Conservation (phyloP, 2,888 invertebrate species). For the Minunthozetes semirufus region DNA sequence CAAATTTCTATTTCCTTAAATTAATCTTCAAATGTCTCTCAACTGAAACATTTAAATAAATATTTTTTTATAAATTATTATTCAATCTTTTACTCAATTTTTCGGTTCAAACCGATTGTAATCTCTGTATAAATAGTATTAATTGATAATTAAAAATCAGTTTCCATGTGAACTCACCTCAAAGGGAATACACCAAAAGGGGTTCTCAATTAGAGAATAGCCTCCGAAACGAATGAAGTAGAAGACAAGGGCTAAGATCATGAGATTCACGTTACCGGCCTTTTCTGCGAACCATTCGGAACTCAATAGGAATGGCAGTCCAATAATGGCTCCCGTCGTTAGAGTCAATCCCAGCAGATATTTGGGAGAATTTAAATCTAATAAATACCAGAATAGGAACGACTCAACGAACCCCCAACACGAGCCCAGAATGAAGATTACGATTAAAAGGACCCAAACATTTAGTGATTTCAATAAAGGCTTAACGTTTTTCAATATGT, state of each 20-base stretch:
- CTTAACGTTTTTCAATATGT: slow-evolving; percentile 65
- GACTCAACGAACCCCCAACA: slow-evolving; percentile 85
- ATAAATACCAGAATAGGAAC: slow-evolving; percentile 72
- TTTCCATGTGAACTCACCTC: slow-evolving; percentile 50
- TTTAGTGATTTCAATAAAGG: slow-evolving; percentile 70
- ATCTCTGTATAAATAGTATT: too few species aligned
- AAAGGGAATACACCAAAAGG: slow-evolving; percentile 83
- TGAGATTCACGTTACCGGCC: slow-evolving; percentile 73
- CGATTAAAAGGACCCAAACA: slow-evolving; percentile 69
- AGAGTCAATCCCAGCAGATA: slow-evolving; percentile 73
- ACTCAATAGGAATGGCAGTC: slow-evolving; percentile 74
- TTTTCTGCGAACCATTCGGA: slow-evolving; percentile 73
- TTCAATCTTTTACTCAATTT: too few species aligned
- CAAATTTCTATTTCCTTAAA: too few species aligned
- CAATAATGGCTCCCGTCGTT: slow-evolving; percentile 73
- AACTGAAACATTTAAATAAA: too few species aligned
- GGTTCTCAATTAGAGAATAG: slow-evolving; percentile 74
- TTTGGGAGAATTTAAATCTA: slow-evolving; percentile 71
- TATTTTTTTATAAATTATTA: too few species aligned
- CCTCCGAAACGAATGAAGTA: slow-evolving; percentile 71
- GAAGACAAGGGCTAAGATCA: slow-evolving; percentile 74
- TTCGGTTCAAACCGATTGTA: too few species aligned
- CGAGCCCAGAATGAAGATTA: slow-evolving; percentile 72
- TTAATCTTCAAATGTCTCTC: too few species aligned
- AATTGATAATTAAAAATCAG: too few species aligned